Base-by-base conservation (phyloP, 1,140 invertebrate species). In the Pseudomyrmex dendroicus region DNA sequence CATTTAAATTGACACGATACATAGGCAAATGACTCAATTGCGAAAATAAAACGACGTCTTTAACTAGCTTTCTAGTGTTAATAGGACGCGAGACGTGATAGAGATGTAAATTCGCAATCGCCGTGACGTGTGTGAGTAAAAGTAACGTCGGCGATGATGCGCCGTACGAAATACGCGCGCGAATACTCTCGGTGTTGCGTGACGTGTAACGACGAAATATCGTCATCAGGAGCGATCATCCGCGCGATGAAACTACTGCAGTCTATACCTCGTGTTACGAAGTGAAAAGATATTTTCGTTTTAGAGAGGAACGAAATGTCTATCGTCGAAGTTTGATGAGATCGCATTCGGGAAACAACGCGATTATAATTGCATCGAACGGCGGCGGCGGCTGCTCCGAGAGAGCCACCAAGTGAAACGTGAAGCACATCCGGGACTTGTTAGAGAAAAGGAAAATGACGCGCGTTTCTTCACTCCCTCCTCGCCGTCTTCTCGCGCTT, bases 291-390 rank as follows among this genome's bases (percentile, higher is more conserved):
- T 64, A 72, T 83, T 83, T 83, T 86, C 54, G 59, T 86, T 59
- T 9, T 50, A 54, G 25, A 56, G 56, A 57, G 13, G 9, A 59
- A 20, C 17, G 66, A 35, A 17, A 54, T 13, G 78, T 62, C 20
- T 20, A n/a, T 25, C 52, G 48, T 67, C 83, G 84, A 85, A 83
- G 83, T 85, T 83, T 76, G 56, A 85, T 61, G 80, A 35, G 5
- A 83, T 73, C 68, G 50, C 59, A 56, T 9, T 70, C 83, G 57
- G 0, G 35, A 35, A 35, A 7, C 35, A 64, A 63, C 15, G 44
- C 44, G 66, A 83, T 76, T 78, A 20, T 20, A 86, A 86, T 86
- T 67, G 84, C 61, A 25, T 59, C 59, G 59, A 52, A 25, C 50
- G 48, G 0, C 20, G 20, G 0, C 20, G 20, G 17, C 50, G 22